These are phyloP conservation scores for Valencia hispanica DNA, from an alignment of 2,797 vertebrate species.

Conservation along the genomic window DNA sequence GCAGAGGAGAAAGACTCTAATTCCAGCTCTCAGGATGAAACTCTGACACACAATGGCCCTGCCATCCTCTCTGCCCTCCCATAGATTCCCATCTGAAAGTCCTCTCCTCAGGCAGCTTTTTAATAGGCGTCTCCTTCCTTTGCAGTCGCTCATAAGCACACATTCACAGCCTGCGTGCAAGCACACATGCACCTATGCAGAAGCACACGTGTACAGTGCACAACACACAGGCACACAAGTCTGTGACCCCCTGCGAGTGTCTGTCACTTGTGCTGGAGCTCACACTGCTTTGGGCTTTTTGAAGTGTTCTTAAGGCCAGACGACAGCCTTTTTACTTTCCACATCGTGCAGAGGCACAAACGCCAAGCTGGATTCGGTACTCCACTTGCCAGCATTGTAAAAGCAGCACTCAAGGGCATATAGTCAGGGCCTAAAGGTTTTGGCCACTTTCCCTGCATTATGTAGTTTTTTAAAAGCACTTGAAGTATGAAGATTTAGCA, in stretches of 20 bases:
- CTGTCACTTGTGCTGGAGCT: constrained; percentile 60
- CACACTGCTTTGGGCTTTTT: constrained; percentile 69
- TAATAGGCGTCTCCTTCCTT: constrained; percentile 69
- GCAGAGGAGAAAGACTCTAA: constrained; percentile 84
- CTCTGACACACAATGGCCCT: constrained; percentile 79
- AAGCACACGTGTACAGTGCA: constrained; percentile 28
- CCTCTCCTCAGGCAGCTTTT: constrained; percentile 78
- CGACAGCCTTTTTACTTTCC: constrained; percentile 69
- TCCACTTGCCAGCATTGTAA: constrained; percentile 47
- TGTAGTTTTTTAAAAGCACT: constrained; percentile 60
- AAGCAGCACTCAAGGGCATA: constrained; percentile 53
- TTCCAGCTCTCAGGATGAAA: constrained; percentile 80
- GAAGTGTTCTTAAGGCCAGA: constrained; percentile 70
- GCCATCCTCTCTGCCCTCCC: constrained; percentile 68
- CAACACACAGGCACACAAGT: constrained; percentile 36
- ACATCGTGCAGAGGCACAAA: constrained; percentile 57
- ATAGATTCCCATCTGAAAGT: constrained; percentile 75
- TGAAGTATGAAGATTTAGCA: constrained; percentile 30
- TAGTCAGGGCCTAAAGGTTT: constrained; percentile 45
- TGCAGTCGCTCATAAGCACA: constrained; percentile 38
- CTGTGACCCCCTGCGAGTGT: constrained; percentile 55
- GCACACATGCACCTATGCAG: constrained; percentile 32
- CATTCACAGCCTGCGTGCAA: constrained; percentile 28
- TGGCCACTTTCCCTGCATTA: constrained; percentile 45
- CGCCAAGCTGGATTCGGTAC: constrained; percentile 54